A percentile compares a stretch with the other conserved stretches of the same genome.
phyloP scores from a whole-genome alignment of 2,113 vertebrate species.

The Heterocephalus glaber region DNA sequence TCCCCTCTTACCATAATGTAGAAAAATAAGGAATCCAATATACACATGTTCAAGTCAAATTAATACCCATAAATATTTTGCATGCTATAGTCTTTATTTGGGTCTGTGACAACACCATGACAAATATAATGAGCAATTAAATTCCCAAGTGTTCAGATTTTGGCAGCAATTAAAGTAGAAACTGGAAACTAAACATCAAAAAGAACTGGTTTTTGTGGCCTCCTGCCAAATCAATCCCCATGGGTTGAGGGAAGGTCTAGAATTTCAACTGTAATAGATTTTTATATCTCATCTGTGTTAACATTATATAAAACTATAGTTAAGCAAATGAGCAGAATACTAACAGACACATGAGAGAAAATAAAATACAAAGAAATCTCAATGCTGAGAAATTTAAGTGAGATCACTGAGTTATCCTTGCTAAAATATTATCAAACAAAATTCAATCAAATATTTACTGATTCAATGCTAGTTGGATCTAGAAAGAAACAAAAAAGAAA shows the following conservation, averaged over 20 bases:
- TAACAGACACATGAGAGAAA: conserved; percentile 62
- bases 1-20: background rate
- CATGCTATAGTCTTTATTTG: conserved; percentile 73
- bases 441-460: background rate
- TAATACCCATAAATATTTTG: conserved; percentile 75
- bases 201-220: conserved; percentile 71
- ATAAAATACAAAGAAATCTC: background rate
- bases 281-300: conserved; percentile 65
- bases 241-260: conserved; percentile 69
- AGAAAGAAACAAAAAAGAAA: background rate
- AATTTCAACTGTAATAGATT: conserved; percentile 76
- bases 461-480: background rate
- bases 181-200: conserved; percentile 76
- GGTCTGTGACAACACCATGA: conserved; percentile 67
- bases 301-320: conserved; percentile 54
- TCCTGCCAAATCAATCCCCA: conserved; percentile 78
- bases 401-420: conserved; percentile 17
- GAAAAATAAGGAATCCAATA: conserved; percentile 59
- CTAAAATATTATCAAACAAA: conserved; percentile 32
- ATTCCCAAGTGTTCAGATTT: conserved; percentile 76
- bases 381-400: conserved; percentile 63
- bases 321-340: conserved; percentile 68
- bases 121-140: conserved; percentile 83
- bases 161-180: conserved; percentile 81
- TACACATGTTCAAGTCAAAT: conserved; percentile 65